Evolutionary conservation across 2,888 invertebrate species (phyloP).

Genomic region (Osmoderma eremita): DNA sequence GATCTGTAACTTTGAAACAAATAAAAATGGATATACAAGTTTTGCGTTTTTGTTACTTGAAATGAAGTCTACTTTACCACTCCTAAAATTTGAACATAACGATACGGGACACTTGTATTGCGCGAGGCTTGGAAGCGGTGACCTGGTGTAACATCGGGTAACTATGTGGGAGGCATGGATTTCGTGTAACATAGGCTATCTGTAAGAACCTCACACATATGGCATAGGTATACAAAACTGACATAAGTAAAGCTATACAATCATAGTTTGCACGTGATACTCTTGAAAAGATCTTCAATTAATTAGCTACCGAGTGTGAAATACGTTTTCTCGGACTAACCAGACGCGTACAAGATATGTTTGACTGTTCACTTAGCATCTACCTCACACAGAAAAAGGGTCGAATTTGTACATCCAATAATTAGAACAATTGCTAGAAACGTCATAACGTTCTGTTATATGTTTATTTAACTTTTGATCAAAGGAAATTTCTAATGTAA

Average conservation of each 20-base stretch:
- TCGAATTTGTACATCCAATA: conserved; percentile 6
- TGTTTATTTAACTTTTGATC: background rate
- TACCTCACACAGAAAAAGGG: background rate
- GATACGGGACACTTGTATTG: no score
- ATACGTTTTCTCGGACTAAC: conserved; percentile 10
- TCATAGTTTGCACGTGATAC: conserved; percentile 9
- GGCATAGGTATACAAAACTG: no score
- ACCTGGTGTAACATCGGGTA: no score
- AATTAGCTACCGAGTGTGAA: conserved; percentile 23
- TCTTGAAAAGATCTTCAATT: conserved; percentile 18
- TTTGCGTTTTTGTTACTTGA: no score
- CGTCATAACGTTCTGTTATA: conserved; percentile 1
- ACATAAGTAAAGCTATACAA: background rate
- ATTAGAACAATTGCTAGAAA: conserved; percentile 13
- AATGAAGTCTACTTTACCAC: no score
- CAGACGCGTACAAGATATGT: conserved; percentile 6
- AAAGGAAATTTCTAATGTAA: background rate
- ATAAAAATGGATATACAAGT: no score
- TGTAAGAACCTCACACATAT: no score
- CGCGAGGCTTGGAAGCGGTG: no score
- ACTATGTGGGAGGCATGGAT: no score
- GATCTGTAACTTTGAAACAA: no score
- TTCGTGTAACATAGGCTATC: no score
- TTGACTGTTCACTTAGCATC: conserved; percentile 17
- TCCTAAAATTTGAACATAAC: no score